A percentile compares a stretch with the other conserved stretches of the same genome.
phyloP scores from a whole-genome alignment of 2,797 vertebrate genomes.

The Rhinella marina region DNA sequence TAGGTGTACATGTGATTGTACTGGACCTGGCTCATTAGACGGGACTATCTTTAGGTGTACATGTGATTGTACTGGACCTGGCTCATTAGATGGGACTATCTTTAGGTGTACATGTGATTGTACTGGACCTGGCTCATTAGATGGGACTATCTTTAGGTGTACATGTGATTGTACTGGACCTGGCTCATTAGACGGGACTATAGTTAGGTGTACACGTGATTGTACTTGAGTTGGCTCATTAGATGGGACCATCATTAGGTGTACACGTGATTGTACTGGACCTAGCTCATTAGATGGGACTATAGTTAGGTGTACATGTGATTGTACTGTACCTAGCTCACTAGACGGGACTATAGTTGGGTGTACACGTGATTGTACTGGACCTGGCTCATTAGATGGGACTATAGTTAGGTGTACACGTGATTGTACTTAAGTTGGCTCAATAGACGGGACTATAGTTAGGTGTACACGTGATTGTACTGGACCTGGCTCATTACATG shows the following conservation, averaged over 20 bases:
- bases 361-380: no score
- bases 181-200: neutral
- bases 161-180: neutral
- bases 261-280: neutral
- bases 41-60: neutral
- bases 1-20: neutral
- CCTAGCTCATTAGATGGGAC: neutral
- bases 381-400: no score
- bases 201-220: neutral
- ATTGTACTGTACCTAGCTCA: neutral
- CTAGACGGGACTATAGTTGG: neutral
- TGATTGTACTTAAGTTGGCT: no score
- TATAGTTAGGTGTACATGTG: neutral
- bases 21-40: neutral
- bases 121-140: neutral
- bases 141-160: neutral
- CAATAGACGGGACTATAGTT: no score
- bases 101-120: neutral
- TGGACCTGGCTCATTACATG: no score
- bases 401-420: no score
- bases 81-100: neutral
- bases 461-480: no score
- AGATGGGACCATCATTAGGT: neutral
- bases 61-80: no score
- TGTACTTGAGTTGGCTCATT: no score